These are phyloP conservation scores for Chironomus striatipennis DNA, from an alignment of 1,140 invertebrate genomes.

Conservation along the genomic window DNA sequence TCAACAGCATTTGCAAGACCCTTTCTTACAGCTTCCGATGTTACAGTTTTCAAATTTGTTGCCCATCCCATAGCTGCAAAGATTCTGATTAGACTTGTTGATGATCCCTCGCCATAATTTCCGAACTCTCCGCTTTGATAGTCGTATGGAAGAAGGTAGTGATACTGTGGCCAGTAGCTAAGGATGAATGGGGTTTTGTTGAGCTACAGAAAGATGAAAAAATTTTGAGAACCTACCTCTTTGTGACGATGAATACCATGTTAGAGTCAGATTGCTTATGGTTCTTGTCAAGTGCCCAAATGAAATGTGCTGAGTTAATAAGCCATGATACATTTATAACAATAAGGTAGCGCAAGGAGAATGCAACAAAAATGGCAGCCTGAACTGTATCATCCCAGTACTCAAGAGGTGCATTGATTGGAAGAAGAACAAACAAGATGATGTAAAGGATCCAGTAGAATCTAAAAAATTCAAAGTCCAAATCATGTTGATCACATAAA, in stretches of 20 bases:
- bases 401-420: slow-evolving; percentile 61
- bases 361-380: slow-evolving; percentile 52
- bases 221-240: slow-evolving; percentile 40
- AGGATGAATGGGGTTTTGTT: background rate
- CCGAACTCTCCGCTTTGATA: slow-evolving; percentile 70
- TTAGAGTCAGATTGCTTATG: slow-evolving; percentile 66
- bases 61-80: slow-evolving; percentile 55
- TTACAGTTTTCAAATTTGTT: slow-evolving; percentile 51
- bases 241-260: slow-evolving; percentile 59
- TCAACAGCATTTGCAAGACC: slow-evolving; percentile 47
- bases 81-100: slow-evolving; percentile 55
- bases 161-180: slow-evolving; percentile 65
- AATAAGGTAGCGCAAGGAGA: slow-evolving; percentile 55
- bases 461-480: slow-evolving; percentile 40
- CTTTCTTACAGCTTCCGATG: slow-evolving; percentile 48
- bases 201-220: too few species aligned
- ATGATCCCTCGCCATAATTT: slow-evolving; percentile 54
- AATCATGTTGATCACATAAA: slow-evolving; percentile 25
- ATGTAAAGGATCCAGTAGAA: slow-evolving; percentile 61
- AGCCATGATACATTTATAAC: slow-evolving; percentile 54
- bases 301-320: slow-evolving; percentile 55
- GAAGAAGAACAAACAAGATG: slow-evolving; percentile 56
- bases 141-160: slow-evolving; percentile 66
- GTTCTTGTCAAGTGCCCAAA: slow-evolving; percentile 61
- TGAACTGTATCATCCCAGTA: slow-evolving; percentile 61